Base-by-base conservation (phyloP, 2,797 vertebrate species). In the Cynodonichthys magdalenae region DNA sequence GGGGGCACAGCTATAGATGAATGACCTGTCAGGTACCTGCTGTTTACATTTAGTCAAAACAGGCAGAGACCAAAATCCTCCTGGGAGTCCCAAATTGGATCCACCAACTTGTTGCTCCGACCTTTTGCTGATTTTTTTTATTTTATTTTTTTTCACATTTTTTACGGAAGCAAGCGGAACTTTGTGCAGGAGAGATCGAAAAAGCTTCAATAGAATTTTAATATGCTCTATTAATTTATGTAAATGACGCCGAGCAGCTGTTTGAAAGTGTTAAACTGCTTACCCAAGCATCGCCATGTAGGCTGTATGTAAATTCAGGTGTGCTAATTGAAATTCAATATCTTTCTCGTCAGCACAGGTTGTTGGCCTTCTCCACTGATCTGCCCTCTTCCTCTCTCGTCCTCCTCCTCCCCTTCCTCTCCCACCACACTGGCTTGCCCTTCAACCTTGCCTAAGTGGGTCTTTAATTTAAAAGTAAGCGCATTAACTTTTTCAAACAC, bases 321-420 rank as follows among this genome's bases (percentile, higher is more conserved):
- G 81, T 52, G 69, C 83, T 89, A 90, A 93, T 87, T 93, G 90
- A 89, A 92, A 92, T 90, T 91, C 92, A 91, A 89, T 92, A 91
- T 88, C 84, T 71, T 88, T 87, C 83, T 87, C 77, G 57, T 91
- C 85, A 80, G 88, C 73, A 83, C 42, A 58, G 85, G 81, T 89
- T 85, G 79, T 71, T 70, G 85, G 82, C 84, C 83, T 85, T 75
- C 71, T 84, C 69, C 73, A 69, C 74, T 56, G 34, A 63, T 63
- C 66, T 60, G 64, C 70, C 66, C 66, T 55, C 49, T 63, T 56
- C 45, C 36, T 24, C 53, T 50, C 41, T 71, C 59, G 56, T 53
- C 54, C 10, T 54, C 62, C 48, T 65, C 71, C 11, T 65, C 77
- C 14, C 53, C 66, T 48, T 69, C 64, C 7, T 67, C 73, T 63